Evolutionary conservation across 2,888 invertebrate genomes (phyloP), one percentile per base, ranked within the genome.

Genomic region (Lasioglossum pauxillum): DNA sequence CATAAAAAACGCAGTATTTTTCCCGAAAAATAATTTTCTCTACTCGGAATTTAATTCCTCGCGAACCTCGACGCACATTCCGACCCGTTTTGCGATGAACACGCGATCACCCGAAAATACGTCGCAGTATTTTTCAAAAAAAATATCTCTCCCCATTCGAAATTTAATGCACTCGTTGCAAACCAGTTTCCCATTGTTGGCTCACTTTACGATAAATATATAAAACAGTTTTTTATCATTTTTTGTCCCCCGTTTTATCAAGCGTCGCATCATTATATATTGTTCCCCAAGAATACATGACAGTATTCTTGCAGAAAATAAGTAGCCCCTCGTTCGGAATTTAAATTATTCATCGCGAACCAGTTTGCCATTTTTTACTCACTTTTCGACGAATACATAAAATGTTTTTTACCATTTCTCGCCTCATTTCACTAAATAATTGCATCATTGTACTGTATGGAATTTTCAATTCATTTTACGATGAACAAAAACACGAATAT

Each of bases 371-470:
- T 23, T 19, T 53, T 53, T 53, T 23, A 23, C 23, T 53, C 23
- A 0, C 8, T 53, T 23, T 23, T 10, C 57, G n/a, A 57, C 5
- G 57, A n/a, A 57, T 1, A n/a, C 12, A 3, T 57, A n/a, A 57
- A 57, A n/a, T 57, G 5, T 92, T 87, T 87, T 89, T 76, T 75
- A 49, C 16, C n/a, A 53, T 69, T 67, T 82, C 3, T 74, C 67
- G 12, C 46, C 41, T 41, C 23, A n/a, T 64, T 5, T n/a, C n/a
- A 53, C 5, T 5, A 31, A 27, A 19, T 19, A 64, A 31, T 64
- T 16, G 64, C 64, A 7, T 16, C 38, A 2, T 64, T 16, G 31
- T 19, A 0, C 8, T 19, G 23, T 23, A 35, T 12, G 69, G 23
- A 35, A 23, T 38, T 38, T 69, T 19, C 23, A 8, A 10, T 0